Evolutionary conservation across 2,888 invertebrate genomes (phyloP).

Genomic region (Schizaphis graminum): DNA sequence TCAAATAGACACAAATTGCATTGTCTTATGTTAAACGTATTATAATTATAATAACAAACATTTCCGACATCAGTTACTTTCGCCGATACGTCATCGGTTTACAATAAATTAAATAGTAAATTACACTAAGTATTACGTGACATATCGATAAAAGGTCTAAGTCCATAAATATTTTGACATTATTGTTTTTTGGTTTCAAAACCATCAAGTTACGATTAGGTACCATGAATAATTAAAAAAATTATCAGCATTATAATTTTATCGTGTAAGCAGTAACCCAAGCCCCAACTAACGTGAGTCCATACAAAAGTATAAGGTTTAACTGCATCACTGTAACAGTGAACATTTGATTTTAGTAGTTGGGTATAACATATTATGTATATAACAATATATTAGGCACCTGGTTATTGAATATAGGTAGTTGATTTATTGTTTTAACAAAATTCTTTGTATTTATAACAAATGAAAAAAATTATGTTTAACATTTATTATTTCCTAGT

Average conservation of each 20-base stretch:
- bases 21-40: neutral
- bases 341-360: neutral
- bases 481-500: neutral
- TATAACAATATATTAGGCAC: neutral
- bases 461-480: neutral
- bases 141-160: neutral
- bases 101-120: constrained; percentile 9
- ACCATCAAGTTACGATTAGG: neutral
- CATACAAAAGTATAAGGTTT: neutral
- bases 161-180: neutral
- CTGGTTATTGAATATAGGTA: neutral
- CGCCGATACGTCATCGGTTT: neutral
- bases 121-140: neutral
- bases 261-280: neutral
- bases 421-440: neutral
- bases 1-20: neutral
- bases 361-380: neutral
- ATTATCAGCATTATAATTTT: neutral
- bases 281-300: neutral
- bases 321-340: neutral
- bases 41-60: constrained; percentile 1
- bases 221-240: neutral
- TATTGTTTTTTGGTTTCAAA: neutral
- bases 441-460: neutral
- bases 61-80: neutral